These are phyloP conservation scores for Apis mellifera DNA, from an alignment of 1,140 invertebrate genomes.

Conservation along the genomic window Amel_HAv3.1 CM009938.2:1507501-1508000, in stretches of 20 bases:
- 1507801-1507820: not conserved
- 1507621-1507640: constrained; percentile 84
- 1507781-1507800: too few species aligned
- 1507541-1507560: not conserved
- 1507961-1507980: constrained; percentile 71
- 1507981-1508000: not conserved
- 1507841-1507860: constrained; percentile 84
- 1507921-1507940: constrained; percentile 76
- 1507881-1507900: constrained; percentile 83
- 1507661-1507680: constrained; percentile 80
- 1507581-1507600: constrained; percentile 78
- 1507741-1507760: constrained; percentile 83
- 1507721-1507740: constrained; percentile 84
- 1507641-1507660: constrained; percentile 84
- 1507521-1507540: too few species aligned
- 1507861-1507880: constrained; percentile 86
- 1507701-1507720: constrained; percentile 85
- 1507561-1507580: constrained; percentile 80
- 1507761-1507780: constrained; percentile 79
- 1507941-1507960: constrained; percentile 87
- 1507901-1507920: constrained; percentile 84
- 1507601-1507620: constrained; percentile 86
- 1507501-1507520: not conserved
- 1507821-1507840: not conserved
- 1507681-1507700: constrained; percentile 83